A percentile compares a stretch with the other conserved stretches of the same genome.
These are phyloP conservation scores for Rhinopithecus roxellana DNA, from an alignment of 2,113 vertebrate species.

Conservation along the genomic window DNA sequence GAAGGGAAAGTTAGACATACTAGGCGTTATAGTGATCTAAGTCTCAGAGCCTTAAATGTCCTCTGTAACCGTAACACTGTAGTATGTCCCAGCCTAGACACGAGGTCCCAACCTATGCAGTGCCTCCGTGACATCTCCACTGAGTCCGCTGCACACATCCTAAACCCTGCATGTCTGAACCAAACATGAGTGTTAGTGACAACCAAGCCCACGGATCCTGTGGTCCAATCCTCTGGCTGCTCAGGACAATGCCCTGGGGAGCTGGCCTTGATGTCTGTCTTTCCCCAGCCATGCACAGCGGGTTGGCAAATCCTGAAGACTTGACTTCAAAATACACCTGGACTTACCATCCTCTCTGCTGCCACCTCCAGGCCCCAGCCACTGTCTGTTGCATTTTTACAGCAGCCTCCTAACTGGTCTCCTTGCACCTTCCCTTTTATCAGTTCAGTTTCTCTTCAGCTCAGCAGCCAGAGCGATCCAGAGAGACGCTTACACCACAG, in stretches of 20 bases:
- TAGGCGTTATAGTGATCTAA: too few relatives aligned
- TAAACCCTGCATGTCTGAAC: neutral
- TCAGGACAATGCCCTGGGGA: neutral
- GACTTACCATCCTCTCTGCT: accelerated
- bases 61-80: accelerated
- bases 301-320: neutral
- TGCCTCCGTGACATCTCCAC: neutral
- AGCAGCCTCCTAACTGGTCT: neutral
- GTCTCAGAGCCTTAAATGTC: neutral
- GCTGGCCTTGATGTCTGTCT: neutral
- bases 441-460: neutral
- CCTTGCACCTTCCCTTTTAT: neutral
- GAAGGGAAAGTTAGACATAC: neutral
- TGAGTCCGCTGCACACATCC: neutral
- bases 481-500: neutral
- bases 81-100: neutral
- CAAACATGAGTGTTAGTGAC: neutral
- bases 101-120: accelerated
- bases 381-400: accelerated
- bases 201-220: accelerated
- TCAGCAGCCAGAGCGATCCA: neutral
- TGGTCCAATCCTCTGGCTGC: neutral
- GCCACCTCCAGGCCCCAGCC: neutral
- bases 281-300: neutral
- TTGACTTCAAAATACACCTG: neutral